Evolutionary conservation across 2,888 invertebrate species (phyloP), one percentile per base, ranked within the genome.

Genomic region (Eupithecia exiguata): DNA sequence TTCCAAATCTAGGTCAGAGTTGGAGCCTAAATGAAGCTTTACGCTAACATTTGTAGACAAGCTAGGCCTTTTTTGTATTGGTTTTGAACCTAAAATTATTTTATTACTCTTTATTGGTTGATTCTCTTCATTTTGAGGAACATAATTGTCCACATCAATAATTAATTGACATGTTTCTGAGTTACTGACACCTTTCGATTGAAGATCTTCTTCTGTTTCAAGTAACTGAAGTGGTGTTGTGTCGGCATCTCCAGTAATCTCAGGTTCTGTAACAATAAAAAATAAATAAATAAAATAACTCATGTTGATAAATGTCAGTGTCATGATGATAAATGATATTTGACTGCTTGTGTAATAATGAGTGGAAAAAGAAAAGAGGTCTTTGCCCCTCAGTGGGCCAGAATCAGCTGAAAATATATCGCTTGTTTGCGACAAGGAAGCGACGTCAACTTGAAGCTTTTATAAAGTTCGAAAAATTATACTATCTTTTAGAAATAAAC

Each of bases 21-120:
- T 89, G 73, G 88, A 85, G 58, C 88, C 89, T 65, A 91, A 74
- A 74, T 89, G 87, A 53, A 66, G 30, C 10, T 63, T 69, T 30
- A 12, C 65, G 38, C 38, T 21, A 5, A 65, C 65, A 38, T 65
- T 38, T n/a, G 38, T 25, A 58, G 58, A 25, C 5, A 14, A 58
- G 25, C 36, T n/a, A n/a, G 21, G 62, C 36, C 87, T 89, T 74
- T 46, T 10, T 71, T 46, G 2, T 21, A 21, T 53, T n/a, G 87
- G 86, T 72, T 88, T 90, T 75, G 88, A 84, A 49, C 90, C 91
- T 68, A 91, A 74, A 74, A 90, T 88, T 70, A 91, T 86, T 84
- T 87, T 85, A 77, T 88, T 90, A 46, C 75, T 77, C 53, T 74
- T 72, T 58, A 80, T 74, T 66, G 53, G 49, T 70, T 6, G 74